Percentiles rank a stretch among this genome's conserved stretches.
phyloP scores from a whole-genome alignment of 2,888 invertebrate genomes.

The Tetramorium bicarinatum region DNA sequence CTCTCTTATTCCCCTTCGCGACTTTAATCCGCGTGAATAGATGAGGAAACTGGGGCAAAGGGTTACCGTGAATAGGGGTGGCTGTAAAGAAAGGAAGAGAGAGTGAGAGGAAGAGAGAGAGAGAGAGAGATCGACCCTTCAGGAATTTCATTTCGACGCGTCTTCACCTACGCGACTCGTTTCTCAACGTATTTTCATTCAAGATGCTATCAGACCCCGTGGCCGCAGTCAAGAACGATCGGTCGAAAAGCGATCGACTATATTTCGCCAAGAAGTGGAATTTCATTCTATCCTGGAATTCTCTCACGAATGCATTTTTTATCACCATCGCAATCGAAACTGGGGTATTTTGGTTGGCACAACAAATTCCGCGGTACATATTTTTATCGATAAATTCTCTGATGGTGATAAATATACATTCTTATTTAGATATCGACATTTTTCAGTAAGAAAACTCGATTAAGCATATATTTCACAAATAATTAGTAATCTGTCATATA shows the following conservation, averaged over 20 bases:
- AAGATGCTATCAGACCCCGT: constrained; percentile 66
- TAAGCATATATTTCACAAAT: background rate
- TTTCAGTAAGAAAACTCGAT: background rate
- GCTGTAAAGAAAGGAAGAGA: constrained; percentile 18
- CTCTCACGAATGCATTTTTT: constrained; percentile 59
- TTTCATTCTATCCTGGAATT: constrained; percentile 65
- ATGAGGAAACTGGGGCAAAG: constrained; percentile 63
- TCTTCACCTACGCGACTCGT: constrained; percentile 67
- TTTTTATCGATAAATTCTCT: constrained; percentile 30
- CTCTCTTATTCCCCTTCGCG: constrained; percentile 36
- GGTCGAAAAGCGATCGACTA: constrained; percentile 65
- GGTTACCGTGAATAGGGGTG: constrained; percentile 59
- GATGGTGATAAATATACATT: constrained; percentile 10
- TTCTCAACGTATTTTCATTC: constrained; percentile 67
- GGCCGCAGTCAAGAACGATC: constrained; percentile 57
- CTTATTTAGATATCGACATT: background rate
- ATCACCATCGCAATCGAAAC: constrained; percentile 23
- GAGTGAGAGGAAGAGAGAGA: constrained; percentile 3
- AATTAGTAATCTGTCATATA: background rate
- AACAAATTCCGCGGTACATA: constrained; percentile 41
- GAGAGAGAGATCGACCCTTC: constrained; percentile 60
- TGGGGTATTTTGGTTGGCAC: constrained; percentile 48
- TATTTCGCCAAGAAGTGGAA: constrained; percentile 58
- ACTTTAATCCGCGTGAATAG: constrained; percentile 58
- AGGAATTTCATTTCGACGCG: constrained; percentile 74